Conservation (phyloP, 92 coral and sea anemone genomes). For the Heliopora coerulea region DNA sequence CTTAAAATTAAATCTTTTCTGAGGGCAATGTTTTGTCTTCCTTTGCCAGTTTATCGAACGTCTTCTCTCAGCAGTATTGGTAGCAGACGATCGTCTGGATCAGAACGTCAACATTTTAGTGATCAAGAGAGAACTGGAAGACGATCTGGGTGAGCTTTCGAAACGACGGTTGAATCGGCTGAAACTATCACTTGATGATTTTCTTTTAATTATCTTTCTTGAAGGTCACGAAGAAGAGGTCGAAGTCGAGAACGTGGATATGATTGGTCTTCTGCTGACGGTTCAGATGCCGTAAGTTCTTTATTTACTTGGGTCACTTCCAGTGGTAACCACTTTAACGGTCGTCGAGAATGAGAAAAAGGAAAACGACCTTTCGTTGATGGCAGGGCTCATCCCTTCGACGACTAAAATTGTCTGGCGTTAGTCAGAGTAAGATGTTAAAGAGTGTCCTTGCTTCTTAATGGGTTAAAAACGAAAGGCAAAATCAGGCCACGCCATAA, state of each 20-base stretch:
- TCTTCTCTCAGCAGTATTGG: slow-evolving; percentile 38
- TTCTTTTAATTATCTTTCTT: not conserved
- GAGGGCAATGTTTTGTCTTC: not conserved
- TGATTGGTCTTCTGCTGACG: slow-evolving; percentile 27
- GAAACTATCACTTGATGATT: not conserved
- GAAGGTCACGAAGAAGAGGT: slow-evolving; percentile 11
- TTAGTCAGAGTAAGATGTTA: too few relatives aligned
- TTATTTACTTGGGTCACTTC: too few relatives aligned
- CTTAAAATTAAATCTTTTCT: too few relatives aligned
- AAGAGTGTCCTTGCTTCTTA: too few relatives aligned
- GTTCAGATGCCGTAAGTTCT: slow-evolving; percentile 23
- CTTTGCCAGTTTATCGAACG: slow-evolving; percentile 14
- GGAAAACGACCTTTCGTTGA: too few relatives aligned
- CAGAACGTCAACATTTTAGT: slow-evolving; percentile 6
- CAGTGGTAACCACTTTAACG: too few relatives aligned
- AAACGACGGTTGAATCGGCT: not conserved
- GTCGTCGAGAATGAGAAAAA: too few relatives aligned
- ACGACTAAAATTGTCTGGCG: too few relatives aligned
- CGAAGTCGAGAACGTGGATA: not conserved
- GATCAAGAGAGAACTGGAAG: slow-evolving; percentile 27
- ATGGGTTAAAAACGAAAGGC: too few relatives aligned
- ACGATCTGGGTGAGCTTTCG: slow-evolving; percentile 21
- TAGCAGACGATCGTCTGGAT: slow-evolving; percentile 33
- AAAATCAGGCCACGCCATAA: too few relatives aligned
- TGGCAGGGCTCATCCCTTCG: too few relatives aligned